Percentiles rank a stretch among this genome's conserved stretches.
phyloP scores from a whole-genome alignment of 1,140 invertebrate genomes.

The silkworm (Bombyx mori) region DNA sequence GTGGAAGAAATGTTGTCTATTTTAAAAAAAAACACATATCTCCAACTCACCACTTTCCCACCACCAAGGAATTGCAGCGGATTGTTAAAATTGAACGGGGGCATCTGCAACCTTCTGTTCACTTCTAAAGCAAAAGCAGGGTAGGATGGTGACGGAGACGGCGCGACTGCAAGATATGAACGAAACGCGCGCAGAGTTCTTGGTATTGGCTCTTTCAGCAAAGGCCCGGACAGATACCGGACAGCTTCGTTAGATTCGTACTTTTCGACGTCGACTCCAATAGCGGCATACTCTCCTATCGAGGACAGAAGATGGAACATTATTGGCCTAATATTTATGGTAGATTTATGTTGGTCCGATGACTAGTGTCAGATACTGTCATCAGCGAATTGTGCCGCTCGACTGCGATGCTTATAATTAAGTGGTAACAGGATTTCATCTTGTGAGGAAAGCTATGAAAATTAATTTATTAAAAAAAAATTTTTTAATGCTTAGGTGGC shows the following conservation, averaged over 20 bases:
- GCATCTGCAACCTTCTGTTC: constrained; percentile 82
- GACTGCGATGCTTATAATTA: not conserved
- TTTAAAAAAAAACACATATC: not conserved
- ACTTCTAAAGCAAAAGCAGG: constrained; percentile 83
- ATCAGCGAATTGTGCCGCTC: too few species aligned
- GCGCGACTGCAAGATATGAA: constrained; percentile 82
- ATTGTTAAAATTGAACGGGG: constrained; percentile 90
- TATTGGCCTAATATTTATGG: too few species aligned
- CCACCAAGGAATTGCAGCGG: constrained; percentile 79
- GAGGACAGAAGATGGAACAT: not conserved
- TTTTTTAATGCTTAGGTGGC: too few species aligned
- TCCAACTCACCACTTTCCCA: constrained; percentile 76
- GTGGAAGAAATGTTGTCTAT: too few species aligned
- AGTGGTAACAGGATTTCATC: not conserved
- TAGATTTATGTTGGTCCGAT: too few species aligned
- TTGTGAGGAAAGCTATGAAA: not conserved
- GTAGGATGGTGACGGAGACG: constrained; percentile 79
- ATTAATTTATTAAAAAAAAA: not conserved
- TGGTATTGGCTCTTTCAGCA: constrained; percentile 73
- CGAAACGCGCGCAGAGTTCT: constrained; percentile 74
- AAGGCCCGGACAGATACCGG: constrained; percentile 82
- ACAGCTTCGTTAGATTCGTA: constrained; percentile 83
- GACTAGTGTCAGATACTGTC: too few species aligned
- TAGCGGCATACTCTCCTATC: constrained; percentile 89
- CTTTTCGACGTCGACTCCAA: constrained; percentile 91